These are phyloP conservation scores for Epistrophe eligans DNA, from an alignment of 2,888 invertebrate species.

Conservation along the genomic window DNA sequence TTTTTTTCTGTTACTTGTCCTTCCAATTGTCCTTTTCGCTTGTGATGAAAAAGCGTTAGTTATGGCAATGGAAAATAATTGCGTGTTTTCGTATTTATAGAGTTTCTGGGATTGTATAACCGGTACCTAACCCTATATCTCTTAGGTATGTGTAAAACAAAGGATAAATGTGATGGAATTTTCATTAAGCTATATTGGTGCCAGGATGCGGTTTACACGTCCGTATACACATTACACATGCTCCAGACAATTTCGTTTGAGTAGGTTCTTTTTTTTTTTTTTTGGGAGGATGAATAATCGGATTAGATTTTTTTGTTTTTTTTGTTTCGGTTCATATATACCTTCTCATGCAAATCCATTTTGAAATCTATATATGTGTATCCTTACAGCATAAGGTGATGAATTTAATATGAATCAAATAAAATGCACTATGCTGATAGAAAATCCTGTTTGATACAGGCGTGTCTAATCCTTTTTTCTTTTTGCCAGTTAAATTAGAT, in stretches of 20 bases:
- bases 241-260: slow-evolving; percentile 39
- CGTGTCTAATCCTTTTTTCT: too few species aligned
- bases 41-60: slow-evolving; percentile 37
- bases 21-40: slow-evolving; percentile 24
- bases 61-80: slow-evolving; percentile 71
- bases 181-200: slow-evolving; percentile 67
- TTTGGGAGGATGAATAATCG: slow-evolving; percentile 49
- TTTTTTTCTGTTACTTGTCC: background rate
- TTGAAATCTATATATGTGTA: too few species aligned
- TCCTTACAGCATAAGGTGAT: too few species aligned
- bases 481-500: too few species aligned
- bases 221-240: slow-evolving; percentile 35
- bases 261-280: slow-evolving; percentile 19
- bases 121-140: background rate
- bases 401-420: too few species aligned
- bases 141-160: slow-evolving; percentile 7
- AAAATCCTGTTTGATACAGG: too few species aligned
- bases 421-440: too few species aligned
- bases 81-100: slow-evolving; percentile 75
- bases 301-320: slow-evolving; percentile 47
- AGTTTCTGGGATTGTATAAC: slow-evolving; percentile 50
- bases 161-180: slow-evolving; percentile 63
- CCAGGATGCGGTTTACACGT: slow-evolving; percentile 61
- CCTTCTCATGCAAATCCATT: background rate
- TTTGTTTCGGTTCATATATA: background rate